Conservation (phyloP, 2,113 vertebrate genomes). For the Lanius ludovicianus region DNA sequence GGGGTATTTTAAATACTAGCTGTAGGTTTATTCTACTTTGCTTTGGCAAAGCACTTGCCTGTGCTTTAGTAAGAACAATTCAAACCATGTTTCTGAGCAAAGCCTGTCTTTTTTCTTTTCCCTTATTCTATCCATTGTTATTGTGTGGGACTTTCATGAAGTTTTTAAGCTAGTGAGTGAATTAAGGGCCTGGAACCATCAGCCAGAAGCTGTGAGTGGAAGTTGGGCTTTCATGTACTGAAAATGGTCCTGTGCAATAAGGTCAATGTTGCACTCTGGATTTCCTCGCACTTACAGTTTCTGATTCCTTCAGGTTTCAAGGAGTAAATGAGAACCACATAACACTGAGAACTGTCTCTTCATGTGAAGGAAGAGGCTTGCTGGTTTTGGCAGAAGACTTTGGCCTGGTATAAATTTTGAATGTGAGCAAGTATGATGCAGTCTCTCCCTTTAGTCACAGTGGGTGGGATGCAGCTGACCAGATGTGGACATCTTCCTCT, state of each 20-base stretch:
- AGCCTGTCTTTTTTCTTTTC: neutral
- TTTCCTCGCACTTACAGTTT: neutral
- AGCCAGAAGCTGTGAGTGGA: neutral
- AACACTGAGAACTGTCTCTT: neutral
- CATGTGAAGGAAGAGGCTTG: neutral
- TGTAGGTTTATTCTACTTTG: neutral
- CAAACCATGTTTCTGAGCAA: neutral
- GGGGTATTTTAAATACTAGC: neutral
- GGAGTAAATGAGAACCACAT: neutral
- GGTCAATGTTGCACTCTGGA: rapidly evolving
- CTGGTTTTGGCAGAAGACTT: neutral
- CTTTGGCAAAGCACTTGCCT: neutral
- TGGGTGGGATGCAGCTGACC: neutral
- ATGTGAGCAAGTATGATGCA: neutral
- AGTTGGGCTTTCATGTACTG: rapidly evolving
- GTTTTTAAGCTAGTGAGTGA: neutral
- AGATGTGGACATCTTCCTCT: neutral
- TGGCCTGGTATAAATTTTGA: neutral
- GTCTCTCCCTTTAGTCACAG: neutral
- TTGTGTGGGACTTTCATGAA: neutral
- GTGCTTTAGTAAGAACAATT: neutral
- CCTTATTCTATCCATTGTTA: neutral
- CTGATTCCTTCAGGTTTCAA: neutral
- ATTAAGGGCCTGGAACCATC: neutral
- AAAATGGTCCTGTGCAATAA: neutral